Percentiles rank a stretch among this genome's conserved stretches.
Evolutionary conservation across 2,888 invertebrate species (phyloP).

Genomic region (Adineta ricciae): DNA sequence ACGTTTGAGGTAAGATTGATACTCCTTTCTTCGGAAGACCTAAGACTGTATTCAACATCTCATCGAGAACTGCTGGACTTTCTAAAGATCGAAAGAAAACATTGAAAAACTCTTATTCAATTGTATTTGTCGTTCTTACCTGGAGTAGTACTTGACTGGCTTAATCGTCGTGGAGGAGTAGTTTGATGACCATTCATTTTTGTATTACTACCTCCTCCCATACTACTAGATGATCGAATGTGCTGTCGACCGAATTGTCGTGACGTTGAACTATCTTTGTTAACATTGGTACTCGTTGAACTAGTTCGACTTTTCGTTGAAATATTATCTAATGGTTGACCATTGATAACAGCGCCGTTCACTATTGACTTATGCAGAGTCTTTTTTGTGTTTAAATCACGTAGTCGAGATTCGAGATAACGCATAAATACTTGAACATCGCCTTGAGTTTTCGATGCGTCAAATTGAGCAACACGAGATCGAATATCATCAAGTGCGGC

Average conservation of each 20-base stretch:
- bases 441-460: background rate
- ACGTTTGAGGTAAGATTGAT: background rate
- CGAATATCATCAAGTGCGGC: slow-evolving; percentile 8
- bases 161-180: background rate
- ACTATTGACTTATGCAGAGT: background rate
- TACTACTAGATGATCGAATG: background rate
- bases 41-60: background rate
- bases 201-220: background rate
- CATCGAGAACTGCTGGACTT: background rate
- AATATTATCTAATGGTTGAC: background rate
- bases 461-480: background rate
- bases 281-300: background rate
- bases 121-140: background rate
- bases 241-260: slow-evolving; percentile 15
- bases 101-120: background rate
- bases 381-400: background rate
- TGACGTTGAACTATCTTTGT: background rate
- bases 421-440: slow-evolving; percentile 12
- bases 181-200: background rate
- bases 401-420: background rate
- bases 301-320: background rate
- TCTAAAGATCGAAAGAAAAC: background rate
- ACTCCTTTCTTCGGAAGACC: slow-evolving; percentile 1
- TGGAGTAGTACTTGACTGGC: background rate
- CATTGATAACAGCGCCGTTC: background rate